Percentiles rank a stretch among this genome's conserved stretches.
phyloP scores from a whole-genome alignment of 1,140 invertebrate species.

The Dendrolimus kikuchii region DNA sequence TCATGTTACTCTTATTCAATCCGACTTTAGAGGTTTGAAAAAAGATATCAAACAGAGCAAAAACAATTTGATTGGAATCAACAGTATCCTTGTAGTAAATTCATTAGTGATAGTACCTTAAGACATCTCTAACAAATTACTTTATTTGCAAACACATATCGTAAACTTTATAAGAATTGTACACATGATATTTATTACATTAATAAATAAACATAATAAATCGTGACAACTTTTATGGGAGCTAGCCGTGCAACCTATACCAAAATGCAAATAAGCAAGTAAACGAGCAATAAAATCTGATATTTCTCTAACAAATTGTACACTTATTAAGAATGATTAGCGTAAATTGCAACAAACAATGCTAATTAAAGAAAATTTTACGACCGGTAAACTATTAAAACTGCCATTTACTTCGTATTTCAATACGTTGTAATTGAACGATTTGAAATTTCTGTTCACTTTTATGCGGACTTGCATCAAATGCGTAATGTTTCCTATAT shows the following conservation, averaged over 20 bases:
- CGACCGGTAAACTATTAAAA: slow-evolving; percentile 9
- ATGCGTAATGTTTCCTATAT: too few relatives aligned
- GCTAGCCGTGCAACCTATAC: background rate
- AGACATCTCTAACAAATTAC: background rate
- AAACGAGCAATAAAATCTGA: background rate
- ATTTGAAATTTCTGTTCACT: background rate
- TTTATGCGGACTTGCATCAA: too few relatives aligned
- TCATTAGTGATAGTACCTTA: background rate
- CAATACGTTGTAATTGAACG: too few relatives aligned
- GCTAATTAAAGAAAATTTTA: slow-evolving; percentile 34
- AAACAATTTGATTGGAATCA: slow-evolving; percentile 1
- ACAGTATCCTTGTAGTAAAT: background rate
- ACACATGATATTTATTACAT: too few relatives aligned
- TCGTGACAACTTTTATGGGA: slow-evolving; percentile 1
- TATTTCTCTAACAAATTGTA: background rate
- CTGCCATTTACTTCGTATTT: too few relatives aligned
- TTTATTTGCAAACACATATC: too few relatives aligned
- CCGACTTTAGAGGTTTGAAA: too few relatives aligned
- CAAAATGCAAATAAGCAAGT: background rate
- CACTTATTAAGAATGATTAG: slow-evolving; percentile 16
- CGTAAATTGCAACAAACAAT: slow-evolving; percentile 24
- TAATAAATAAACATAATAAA: background rate
- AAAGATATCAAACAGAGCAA: too few relatives aligned
- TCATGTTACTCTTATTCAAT: too few relatives aligned
- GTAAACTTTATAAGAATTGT: too few relatives aligned